A percentile compares a stretch with the other conserved stretches of the same genome.
These are phyloP conservation scores for Periphyllus acericola DNA, from an alignment of 2,888 invertebrate species.

Conservation along the genomic window DNA sequence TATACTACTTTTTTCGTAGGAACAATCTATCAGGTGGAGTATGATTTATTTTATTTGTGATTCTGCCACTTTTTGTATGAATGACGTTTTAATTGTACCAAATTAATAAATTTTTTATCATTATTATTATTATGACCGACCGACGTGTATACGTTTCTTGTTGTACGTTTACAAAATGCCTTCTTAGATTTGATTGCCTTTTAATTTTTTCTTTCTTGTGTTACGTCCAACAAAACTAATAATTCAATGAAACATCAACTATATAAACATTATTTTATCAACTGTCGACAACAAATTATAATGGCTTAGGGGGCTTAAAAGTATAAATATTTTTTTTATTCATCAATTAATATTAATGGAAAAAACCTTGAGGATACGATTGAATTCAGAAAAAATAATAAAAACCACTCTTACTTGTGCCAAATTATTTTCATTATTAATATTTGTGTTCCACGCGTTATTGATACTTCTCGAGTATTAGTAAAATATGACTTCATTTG, in stretches of 20 bases:
- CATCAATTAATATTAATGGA: not conserved
- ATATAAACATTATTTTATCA: not conserved
- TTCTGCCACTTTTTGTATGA: too few relatives aligned
- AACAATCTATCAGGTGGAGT: too few relatives aligned
- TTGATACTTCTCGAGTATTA: not conserved
- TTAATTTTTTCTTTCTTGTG: not conserved
- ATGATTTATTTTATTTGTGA: too few relatives aligned
- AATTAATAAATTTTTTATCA: too few relatives aligned
- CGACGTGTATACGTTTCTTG: too few relatives aligned
- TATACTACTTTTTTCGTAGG: too few relatives aligned
- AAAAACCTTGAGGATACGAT: not conserved
- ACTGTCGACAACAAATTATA: not conserved
- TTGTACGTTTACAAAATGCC: not conserved
- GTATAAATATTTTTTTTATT: not conserved
- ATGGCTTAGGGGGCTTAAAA: not conserved
- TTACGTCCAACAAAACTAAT: not conserved
- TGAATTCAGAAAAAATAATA: conserved; percentile 7
- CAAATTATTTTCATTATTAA: not conserved
- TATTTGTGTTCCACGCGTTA: not conserved
- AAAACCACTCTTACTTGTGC: not conserved
- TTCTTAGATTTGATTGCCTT: not conserved
- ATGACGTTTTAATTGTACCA: too few relatives aligned
- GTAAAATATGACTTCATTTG: conserved; percentile 13
- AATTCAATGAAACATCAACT: not conserved
- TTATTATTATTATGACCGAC: too few relatives aligned